Percentiles rank a stretch among this genome's conserved stretches.
Conservation (phyloP, 2,888 invertebrate species). For the Agrotis segetum region DNA sequence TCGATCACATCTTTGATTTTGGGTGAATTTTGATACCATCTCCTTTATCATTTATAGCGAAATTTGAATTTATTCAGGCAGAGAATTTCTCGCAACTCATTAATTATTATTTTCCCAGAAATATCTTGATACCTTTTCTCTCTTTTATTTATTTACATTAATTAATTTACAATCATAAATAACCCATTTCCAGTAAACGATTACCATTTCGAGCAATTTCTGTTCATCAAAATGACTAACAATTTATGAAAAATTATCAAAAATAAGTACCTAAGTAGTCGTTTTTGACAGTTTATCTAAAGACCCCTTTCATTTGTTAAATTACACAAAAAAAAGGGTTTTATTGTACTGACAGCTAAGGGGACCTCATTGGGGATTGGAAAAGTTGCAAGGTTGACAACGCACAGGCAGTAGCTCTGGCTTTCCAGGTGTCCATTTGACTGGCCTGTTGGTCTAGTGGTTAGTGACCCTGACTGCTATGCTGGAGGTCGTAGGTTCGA, state of each 20-base stretch:
- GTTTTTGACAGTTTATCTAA: no score
- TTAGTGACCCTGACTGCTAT: no score
- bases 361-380: neutral
- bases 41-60: constrained; percentile 6
- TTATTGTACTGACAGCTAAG: no score
- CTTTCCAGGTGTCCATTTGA: no score
- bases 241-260: constrained; percentile 9
- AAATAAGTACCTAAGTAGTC: no score
- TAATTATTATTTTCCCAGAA: constrained; percentile 16
- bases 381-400: no score
- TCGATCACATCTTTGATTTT: no score
- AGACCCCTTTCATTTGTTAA: no score
- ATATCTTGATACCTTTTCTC: neutral
- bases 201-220: neutral
- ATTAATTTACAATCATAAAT: neutral
- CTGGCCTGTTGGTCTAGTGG: no score
- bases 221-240: neutral
- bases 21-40: no score
- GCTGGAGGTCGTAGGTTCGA: no score
- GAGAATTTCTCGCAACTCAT: constrained; percentile 2
- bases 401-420: no score
- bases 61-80: constrained; percentile 24
- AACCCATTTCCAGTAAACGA: neutral
- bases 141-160: constrained; percentile 7
- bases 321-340: neutral